Conservation (phyloP, 2,113 vertebrate species). For the Pungitius pungitius region DNA sequence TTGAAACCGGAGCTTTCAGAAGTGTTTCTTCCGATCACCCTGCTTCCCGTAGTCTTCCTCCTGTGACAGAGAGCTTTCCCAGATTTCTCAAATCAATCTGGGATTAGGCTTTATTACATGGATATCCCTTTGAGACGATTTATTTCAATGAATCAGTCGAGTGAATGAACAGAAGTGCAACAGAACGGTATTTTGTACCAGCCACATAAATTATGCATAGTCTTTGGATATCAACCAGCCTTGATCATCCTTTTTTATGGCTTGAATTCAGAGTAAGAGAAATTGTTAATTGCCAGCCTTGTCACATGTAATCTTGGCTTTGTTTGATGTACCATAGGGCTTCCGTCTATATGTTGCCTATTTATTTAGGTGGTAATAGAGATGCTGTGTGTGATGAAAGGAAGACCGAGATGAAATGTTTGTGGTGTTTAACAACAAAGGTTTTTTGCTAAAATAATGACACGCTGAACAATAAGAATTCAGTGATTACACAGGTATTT, state of each 20-base stretch:
- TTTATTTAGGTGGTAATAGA: slow-evolving; percentile 68
- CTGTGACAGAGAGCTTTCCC: slow-evolving; percentile 51
- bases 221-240: slow-evolving; percentile 73
- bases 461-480: slow-evolving; percentile 17
- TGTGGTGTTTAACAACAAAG: slow-evolving; percentile 31
- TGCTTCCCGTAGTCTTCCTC: slow-evolving; percentile 41
- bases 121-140: slow-evolving; percentile 71
- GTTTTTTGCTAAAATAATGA: slow-evolving; percentile 23
- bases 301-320: slow-evolving; percentile 66
- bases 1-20: slow-evolving; percentile 44
- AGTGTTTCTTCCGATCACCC: slow-evolving; percentile 34
- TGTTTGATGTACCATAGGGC: slow-evolving; percentile 66
- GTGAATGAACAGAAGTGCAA: slow-evolving; percentile 80
- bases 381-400: slow-evolving; percentile 56
- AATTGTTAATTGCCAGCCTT: slow-evolving; percentile 77
- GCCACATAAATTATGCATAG: slow-evolving; percentile 83
- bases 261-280: slow-evolving; percentile 72
- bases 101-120: slow-evolving; percentile 76
- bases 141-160: slow-evolving; percentile 83
- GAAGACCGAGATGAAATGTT: slow-evolving; percentile 52
- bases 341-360: slow-evolving; percentile 61
- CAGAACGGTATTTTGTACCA: slow-evolving; percentile 82
- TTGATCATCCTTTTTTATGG: slow-evolving; percentile 77
- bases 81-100: slow-evolving; percentile 71
- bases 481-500: slow-evolving; percentile 1